These are phyloP conservation scores for Dendrocincla fuliginosa DNA, from an alignment of 2,797 vertebrate species.

Conservation along the genomic window DNA sequence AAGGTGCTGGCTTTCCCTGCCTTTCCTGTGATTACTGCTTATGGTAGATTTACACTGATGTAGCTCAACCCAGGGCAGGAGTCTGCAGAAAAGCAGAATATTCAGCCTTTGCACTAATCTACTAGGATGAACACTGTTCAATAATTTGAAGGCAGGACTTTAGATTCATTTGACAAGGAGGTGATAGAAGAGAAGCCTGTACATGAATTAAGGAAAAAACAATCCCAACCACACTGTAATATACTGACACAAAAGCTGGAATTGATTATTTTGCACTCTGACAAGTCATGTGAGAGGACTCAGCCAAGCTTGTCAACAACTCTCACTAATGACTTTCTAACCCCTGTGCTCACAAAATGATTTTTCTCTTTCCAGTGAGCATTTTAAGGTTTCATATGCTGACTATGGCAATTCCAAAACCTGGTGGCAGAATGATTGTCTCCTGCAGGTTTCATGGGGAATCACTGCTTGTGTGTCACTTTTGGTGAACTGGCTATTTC, in stretches of 20 bases:
- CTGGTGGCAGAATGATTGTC: background rate
- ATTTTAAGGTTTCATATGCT: background rate
- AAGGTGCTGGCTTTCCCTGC: background rate
- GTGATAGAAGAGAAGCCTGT: background rate
- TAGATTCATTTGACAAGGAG: background rate
- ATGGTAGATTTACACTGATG: background rate
- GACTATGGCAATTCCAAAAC: background rate
- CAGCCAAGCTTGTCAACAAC: background rate
- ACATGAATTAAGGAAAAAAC: background rate
- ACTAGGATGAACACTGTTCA: background rate
- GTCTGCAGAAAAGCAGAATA: background rate
- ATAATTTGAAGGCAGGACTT: background rate
- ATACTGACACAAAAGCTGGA: background rate
- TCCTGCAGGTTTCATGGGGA: background rate
- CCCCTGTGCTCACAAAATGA: background rate
- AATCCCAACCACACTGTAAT: background rate
- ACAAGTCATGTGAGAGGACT: background rate
- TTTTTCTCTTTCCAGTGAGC: background rate
- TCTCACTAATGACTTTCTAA: background rate
- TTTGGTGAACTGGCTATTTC: background rate
- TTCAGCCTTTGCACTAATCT: background rate
- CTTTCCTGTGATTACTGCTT: background rate
- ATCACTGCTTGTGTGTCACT: background rate
- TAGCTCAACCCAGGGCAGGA: background rate
- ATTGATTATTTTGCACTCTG: background rate